Percentiles rank a stretch among this genome's conserved stretches.
These are phyloP conservation scores for Hemiscyllium ocellatum DNA, from an alignment of 2,113 vertebrate species.

Conservation along the genomic window DNA sequence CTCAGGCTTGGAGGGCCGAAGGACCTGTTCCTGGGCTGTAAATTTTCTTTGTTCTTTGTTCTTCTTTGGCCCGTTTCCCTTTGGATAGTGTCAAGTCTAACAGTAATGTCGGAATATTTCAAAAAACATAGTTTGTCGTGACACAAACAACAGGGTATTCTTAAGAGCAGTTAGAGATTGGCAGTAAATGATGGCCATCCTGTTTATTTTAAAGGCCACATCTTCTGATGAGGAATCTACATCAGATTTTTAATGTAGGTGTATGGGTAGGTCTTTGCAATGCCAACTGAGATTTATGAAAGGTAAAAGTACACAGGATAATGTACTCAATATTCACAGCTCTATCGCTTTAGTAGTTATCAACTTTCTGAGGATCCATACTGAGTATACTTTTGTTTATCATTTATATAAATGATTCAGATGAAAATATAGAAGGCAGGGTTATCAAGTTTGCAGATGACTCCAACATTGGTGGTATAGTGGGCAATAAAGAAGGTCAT, in stretches of 20 bases:
- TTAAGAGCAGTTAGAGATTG: not conserved
- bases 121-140: not conserved
- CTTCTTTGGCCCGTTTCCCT: too few relatives aligned
- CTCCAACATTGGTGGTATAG: too few relatives aligned
- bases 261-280: not conserved
- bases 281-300: not conserved
- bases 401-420: too few relatives aligned
- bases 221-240: not conserved
- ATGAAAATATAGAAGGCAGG: too few relatives aligned
- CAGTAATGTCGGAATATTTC: not conserved
- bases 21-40: too few relatives aligned
- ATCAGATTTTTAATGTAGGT: not conserved
- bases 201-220: not conserved
- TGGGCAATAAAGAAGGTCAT: too few relatives aligned
- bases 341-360: not conserved
- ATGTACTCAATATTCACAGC: not conserved
- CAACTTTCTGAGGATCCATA: not conserved
- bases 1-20: too few relatives aligned
- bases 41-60: too few relatives aligned
- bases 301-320: not conserved
- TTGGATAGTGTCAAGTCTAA: not conserved
- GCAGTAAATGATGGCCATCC: not conserved
- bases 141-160: not conserved
- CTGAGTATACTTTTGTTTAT: too few relatives aligned
- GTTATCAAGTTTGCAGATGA: too few relatives aligned